Evolutionary conservation across 2,888 invertebrate genomes (phyloP).

Genomic region (Eilema griseolum): DNA sequence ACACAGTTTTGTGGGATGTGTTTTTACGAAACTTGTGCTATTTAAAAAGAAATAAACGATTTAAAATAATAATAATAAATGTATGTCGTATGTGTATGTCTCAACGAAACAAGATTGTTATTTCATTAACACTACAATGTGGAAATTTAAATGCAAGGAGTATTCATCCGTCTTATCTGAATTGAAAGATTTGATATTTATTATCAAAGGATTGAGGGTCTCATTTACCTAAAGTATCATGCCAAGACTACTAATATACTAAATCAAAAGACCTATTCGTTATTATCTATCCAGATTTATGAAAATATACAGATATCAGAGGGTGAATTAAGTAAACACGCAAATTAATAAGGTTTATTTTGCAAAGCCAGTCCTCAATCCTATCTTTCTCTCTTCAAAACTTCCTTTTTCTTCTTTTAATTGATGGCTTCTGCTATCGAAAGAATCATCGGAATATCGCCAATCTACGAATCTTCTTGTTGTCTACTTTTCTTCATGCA

Average conservation of each 20-base stretch:
- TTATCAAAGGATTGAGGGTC: neutral
- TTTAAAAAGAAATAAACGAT: too few species aligned
- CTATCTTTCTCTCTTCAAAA: neutral
- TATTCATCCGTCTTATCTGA: too few species aligned
- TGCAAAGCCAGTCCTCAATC: conserved; percentile 51
- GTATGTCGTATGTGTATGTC: too few species aligned
- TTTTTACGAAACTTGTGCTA: too few species aligned
- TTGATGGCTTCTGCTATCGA: neutral
- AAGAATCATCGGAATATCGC: too few species aligned
- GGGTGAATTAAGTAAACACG: conserved; percentile 70
- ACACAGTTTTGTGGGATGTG: too few species aligned
- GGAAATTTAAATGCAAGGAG: too few species aligned
- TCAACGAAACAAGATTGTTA: too few species aligned
- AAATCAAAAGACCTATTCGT: conserved; percentile 1
- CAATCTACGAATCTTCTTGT: conserved; percentile 10
- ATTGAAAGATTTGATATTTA: neutral
- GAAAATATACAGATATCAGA: neutral
- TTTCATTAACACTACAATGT: too few species aligned
- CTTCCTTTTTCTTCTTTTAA: neutral
- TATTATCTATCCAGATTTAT: conserved; percentile 4
- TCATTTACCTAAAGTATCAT: too few species aligned
- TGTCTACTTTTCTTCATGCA: conserved; percentile 8
- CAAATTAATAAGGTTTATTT: conserved; percentile 71
- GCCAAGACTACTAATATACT: neutral
- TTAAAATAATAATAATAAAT: too few species aligned